These are phyloP conservation scores for Aulostomus chinensis DNA, from an alignment of 2,797 vertebrate genomes.

Conservation along the genomic window DNA sequence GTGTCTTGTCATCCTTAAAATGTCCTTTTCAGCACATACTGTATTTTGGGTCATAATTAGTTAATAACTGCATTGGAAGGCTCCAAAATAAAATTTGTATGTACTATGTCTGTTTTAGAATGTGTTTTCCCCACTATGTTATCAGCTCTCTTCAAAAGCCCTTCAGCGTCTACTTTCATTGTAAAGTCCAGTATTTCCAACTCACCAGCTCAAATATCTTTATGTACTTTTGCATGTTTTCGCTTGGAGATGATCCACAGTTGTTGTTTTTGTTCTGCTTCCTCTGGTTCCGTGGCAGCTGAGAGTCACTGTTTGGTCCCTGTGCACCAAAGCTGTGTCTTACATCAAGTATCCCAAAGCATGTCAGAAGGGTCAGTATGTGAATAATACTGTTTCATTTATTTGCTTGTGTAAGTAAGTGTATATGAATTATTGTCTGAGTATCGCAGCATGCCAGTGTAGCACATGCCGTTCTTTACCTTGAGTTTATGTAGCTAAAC, in stretches of 20 bases:
- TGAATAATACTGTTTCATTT: constrained; percentile 33
- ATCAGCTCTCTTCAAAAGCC: too few relatives aligned
- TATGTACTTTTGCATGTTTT: not conserved
- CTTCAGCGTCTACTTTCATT: too few relatives aligned
- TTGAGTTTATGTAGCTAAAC: constrained; percentile 49
- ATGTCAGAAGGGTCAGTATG: constrained; percentile 92
- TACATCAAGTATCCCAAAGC: constrained; percentile 98
- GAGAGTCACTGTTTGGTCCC: constrained; percentile 95
- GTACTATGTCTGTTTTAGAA: too few relatives aligned
- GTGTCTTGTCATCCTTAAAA: too few relatives aligned
- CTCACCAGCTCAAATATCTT: not conserved
- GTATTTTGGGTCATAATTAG: too few relatives aligned
- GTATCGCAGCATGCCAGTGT: constrained; percentile 20
- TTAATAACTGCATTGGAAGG: too few relatives aligned
- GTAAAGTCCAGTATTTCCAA: not conserved
- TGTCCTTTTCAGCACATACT: too few relatives aligned
- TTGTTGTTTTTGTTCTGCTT: constrained; percentile 28
- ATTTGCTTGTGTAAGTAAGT: constrained; percentile 15
- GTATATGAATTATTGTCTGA: constrained; percentile 17
- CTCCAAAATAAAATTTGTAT: too few relatives aligned
- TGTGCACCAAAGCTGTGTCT: constrained; percentile 96
- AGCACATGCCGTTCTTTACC: constrained; percentile 64
- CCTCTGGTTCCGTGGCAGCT: constrained; percentile 78
- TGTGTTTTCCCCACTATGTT: too few relatives aligned
- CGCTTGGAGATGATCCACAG: constrained; percentile 16